Base-by-base conservation (phyloP, 2,888 invertebrate genomes). In the Cactoblastis cactorum region DNA sequence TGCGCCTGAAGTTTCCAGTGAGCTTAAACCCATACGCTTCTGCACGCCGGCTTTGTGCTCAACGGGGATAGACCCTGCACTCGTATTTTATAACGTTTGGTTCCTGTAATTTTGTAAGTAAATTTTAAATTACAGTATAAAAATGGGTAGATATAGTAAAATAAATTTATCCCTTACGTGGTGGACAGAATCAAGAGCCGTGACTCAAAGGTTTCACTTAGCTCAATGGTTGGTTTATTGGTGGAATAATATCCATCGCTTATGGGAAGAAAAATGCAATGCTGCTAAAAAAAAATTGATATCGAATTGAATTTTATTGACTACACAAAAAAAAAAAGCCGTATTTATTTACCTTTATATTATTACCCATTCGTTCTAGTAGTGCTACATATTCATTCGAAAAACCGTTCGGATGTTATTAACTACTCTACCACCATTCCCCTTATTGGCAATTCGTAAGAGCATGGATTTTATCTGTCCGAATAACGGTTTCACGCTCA, bases 371-470 rank as follows among this genome's bases (percentile, higher is more conserved):
- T 49, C 49, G 41, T 49, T 49, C 41, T 34, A 49, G n/a, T n/a
- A n/a, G 41, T 49, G 49, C 32, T 49, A 33, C 17, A 41, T 33
- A 49, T 39, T 32, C 41, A 49, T 49, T 49, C 41, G 43, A 41
- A 15, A 48, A 37, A 37, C 38, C 47, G 28, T 46, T 46, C 28
- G 60, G 61, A 63, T 64, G 65, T 74, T 75, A 80, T 75, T 74
- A 79, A 76, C 71, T 67, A 70, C 68, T 73, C 67, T 61, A 71
- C 65, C 75, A 76, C 70, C 75, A 78, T 79, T 77, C 75, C 64
- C 69, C 69, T 78, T 81, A 83, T 83, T 85, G 81, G 76, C 81
- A 83, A 78, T 71, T 68, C 64, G 68, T 73, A 73, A 60, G 72
- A 69, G 69, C 69, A 65, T 60, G 68, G 74, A 77, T 78, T 76